Evolutionary conservation across 2,888 invertebrate genomes (phyloP), one percentile per base, ranked within the genome.

Genomic region (Epinotia demarniana): DNA sequence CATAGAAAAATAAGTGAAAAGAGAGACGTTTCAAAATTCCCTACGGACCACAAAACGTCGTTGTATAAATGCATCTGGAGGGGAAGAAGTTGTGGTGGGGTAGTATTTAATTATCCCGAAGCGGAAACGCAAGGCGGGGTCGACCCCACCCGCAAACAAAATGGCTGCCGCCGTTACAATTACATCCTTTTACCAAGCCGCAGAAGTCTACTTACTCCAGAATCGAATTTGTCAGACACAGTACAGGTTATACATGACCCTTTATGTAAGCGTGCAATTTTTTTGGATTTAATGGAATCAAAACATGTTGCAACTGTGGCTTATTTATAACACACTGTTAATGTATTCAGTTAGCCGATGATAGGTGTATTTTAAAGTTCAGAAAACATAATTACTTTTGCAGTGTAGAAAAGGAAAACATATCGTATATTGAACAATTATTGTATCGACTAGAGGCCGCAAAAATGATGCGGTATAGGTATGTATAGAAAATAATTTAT

Each of bases 121-220:
- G 88, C 92, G 93, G 93, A 93, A 93, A 90, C 84, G 88, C 87
- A 80, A 93, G 94, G 94, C 93, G 94, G 93, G 78, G 81, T 84
- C 92, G 92, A 93, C 93, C 93, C 93, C 92, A 90, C 93, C 93
- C 92, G 92, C 86, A 82, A 86, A 87, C 92, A 94, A 93, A 92
- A 93, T 93, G 93, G 93, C 93, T 86, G 93, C 88, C 87, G 81
- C 83, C 84, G 85, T 87, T 87, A 92, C 92, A 92, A 92, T 93
- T 90, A 91, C 87, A 87, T 85, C 87, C 86, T 84, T 89, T 90
- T 87, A 88, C 85, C 84, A 86, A 85, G 81, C 79, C 81, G 79
- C 84, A 87, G 87, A 90, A 88, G 86, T 88, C 83, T 84, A 86
- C 85, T 88, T 81, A 81, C 83, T 83, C 83, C 84, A 83, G 82